Base-by-base conservation (phyloP, 2,113 vertebrate genomes). In the Tylochromis polylepis region DNA sequence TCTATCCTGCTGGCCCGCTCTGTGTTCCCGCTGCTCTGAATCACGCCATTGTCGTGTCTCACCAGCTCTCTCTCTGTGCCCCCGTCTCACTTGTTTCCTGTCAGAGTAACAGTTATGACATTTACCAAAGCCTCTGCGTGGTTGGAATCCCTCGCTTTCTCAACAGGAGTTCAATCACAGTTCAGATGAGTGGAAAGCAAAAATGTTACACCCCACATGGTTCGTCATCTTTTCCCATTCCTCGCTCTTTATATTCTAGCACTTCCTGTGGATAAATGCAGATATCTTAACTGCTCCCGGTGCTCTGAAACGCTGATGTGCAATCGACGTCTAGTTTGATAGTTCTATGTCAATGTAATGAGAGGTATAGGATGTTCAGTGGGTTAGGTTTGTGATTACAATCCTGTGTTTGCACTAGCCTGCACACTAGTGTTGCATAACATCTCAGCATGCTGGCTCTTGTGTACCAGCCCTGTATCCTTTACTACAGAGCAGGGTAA, bases 141-240 rank as follows among this genome's bases (percentile, higher is more conserved):
- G 60, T 56, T 70, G 27, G 59, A 88, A 87, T 87, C 75, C 55
- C 62, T 70, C 27, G 2, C 53, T 78, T 79, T 88, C 65, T 67
- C 84, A 81, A 78, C 29, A 62, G 65, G 49, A 83, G 80, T 87
- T 83, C 65, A 82, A 79, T 88, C 49, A 20, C 80, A 86, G 81
- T 83, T 88, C 79, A 88, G 82, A 88, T 53, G 60, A 87, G 72
- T 72, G 79, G 18, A 83, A 72, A 58, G 38, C n/a, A 51, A 41
- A 78, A 84, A 86, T 56, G 56, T 72, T 55, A 49, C 15, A 56
- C 36, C 11, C 16, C 34, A 41, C 20, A 38, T 6, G 34, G 10
- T 38, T 31, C 49, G 29, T 51, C 79, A 70, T 29, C 38, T 41
- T 87, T 18, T 60, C 22, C 15, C 27, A 34, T 43, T 84, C 84